phyloP scores from a whole-genome alignment of 1,140 invertebrate genomes.

The Dreissena polymorpha region DNA sequence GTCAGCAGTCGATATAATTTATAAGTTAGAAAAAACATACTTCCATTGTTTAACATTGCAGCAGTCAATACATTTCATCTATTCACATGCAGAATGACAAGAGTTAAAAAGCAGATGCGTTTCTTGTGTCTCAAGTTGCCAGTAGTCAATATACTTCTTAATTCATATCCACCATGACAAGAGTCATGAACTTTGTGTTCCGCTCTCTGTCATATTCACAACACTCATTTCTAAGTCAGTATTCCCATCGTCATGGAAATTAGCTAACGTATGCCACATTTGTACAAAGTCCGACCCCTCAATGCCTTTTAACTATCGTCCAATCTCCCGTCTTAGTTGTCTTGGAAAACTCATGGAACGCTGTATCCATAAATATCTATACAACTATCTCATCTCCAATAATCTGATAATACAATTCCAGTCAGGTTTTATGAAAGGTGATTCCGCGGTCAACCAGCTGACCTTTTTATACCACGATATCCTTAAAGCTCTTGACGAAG shows the following conservation, averaged over 20 bases:
- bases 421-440: slow-evolving; percentile 18
- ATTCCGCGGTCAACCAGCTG: slow-evolving; percentile 28
- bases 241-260: slow-evolving; percentile 18
- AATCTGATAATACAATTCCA: slow-evolving; percentile 8
- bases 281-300: slow-evolving; percentile 27
- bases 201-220: neutral
- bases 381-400: slow-evolving; percentile 22
- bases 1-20: no score
- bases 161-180: no score
- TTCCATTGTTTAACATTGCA: no score
- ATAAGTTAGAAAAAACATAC: no score
- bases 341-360: slow-evolving; percentile 35
- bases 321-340: slow-evolving; percentile 27
- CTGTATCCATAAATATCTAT: slow-evolving; percentile 20
- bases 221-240: slow-evolving; percentile 11
- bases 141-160: no score
- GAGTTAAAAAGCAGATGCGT: no score
- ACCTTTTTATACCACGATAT: slow-evolving; percentile 3
- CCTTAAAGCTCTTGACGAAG: no score
- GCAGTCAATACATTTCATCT: no score
- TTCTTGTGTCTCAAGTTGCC: no score
- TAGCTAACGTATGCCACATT: slow-evolving; percentile 11
- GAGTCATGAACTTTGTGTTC: neutral
- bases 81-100: no score
- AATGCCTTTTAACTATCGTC: slow-evolving; percentile 16